phyloP scores from a whole-genome alignment of 1,140 invertebrate species.

The Pogonognathellus flavescens region DNA sequence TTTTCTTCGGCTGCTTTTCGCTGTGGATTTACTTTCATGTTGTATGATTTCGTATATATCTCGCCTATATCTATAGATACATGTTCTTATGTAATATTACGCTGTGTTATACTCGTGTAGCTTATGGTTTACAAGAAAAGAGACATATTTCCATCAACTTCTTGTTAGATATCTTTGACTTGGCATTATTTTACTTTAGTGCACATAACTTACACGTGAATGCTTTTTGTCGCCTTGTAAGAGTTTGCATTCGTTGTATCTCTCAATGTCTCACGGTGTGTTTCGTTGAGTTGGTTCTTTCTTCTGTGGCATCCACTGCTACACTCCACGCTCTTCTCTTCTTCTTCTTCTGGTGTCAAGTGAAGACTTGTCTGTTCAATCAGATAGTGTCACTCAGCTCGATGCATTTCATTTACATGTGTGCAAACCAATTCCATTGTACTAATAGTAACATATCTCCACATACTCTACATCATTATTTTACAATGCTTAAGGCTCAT shows the following conservation, averaged over 20 bases:
- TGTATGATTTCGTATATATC: background rate
- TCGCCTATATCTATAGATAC: too few species aligned
- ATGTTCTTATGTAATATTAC: too few species aligned
- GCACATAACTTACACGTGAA: conserved; percentile 13
- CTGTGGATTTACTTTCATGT: background rate
- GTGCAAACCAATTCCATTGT: background rate
- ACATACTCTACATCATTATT: background rate
- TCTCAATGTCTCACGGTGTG: background rate
- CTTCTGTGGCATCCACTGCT: too few species aligned
- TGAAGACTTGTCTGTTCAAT: conserved; percentile 9
- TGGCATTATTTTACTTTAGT: background rate
- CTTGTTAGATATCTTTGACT: conserved; percentile 42
- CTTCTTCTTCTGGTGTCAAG: background rate
- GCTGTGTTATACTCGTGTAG: background rate
- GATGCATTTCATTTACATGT: conserved; percentile 32
- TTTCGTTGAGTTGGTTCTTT: background rate
- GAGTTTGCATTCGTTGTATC: background rate
- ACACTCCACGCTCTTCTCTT: background rate
- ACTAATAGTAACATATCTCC: background rate
- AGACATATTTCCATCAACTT: conserved; percentile 51
- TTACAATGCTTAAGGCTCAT: background rate
- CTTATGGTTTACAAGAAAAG: background rate
- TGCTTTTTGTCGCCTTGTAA: conserved; percentile 45
- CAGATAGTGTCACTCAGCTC: conserved; percentile 23
- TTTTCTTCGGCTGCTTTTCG: conserved; percentile 28